Evolutionary conservation across 2,797 vertebrate genomes (phyloP).

Genomic region (Sternarchorhynchus goeldii): DNA sequence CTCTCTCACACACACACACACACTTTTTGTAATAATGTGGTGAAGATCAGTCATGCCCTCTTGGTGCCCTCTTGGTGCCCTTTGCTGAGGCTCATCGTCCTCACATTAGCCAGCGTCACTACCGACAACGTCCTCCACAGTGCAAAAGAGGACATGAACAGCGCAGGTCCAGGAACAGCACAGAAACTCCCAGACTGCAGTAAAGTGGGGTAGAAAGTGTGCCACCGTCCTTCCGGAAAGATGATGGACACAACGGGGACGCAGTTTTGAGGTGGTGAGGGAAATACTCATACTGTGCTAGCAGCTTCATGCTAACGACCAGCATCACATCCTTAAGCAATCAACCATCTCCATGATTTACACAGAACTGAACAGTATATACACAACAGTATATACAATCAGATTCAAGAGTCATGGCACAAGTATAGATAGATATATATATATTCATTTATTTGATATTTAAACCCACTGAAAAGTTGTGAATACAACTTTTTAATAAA

Average conservation of each 20-base stretch:
- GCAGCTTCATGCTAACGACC: background rate
- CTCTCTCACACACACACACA: constrained; percentile 20
- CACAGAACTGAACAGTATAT: background rate
- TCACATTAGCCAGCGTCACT: constrained; percentile 15
- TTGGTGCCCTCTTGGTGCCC: constrained; percentile 1
- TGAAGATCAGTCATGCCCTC: constrained; percentile 37
- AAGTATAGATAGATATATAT: constrained; percentile 74
- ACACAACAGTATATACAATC: constrained; percentile 49
- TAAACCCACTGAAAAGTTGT: constrained; percentile 97
- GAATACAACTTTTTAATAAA: constrained; percentile 95
- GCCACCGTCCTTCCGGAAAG: background rate
- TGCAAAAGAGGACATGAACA: constrained; percentile 8
- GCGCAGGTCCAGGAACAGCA: background rate
- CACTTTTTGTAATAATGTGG: constrained; percentile 33
- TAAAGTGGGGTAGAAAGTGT: constrained; percentile 6
- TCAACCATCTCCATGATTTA: background rate
- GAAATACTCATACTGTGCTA: background rate
- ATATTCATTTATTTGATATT: constrained; percentile 90
- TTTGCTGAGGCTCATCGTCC: constrained; percentile 27
- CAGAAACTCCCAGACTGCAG: background rate
- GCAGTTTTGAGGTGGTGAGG: background rate
- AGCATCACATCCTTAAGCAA: background rate
- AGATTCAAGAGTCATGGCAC: constrained; percentile 58
- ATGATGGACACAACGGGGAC: constrained; percentile 2
- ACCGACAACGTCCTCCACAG: background rate